phyloP scores from a whole-genome alignment of 2,888 invertebrate species.

The Phaedon cochleariae region DNA sequence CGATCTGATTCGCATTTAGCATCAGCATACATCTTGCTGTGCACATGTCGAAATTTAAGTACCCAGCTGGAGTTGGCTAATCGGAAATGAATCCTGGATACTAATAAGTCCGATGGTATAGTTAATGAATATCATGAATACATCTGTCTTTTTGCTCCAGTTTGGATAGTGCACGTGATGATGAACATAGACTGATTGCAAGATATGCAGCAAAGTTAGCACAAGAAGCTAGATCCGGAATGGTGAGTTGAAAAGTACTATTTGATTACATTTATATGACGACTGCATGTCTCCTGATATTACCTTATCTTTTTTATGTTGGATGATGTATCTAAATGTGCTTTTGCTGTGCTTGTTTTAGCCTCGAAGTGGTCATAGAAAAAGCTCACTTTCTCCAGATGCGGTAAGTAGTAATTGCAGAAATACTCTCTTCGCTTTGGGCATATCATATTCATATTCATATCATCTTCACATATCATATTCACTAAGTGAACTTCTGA shows the following conservation, averaged over 20 bases:
- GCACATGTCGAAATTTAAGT: too few species aligned
- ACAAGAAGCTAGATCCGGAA: constrained; percentile 83
- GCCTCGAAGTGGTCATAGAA: constrained; percentile 68
- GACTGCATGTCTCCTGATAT: constrained; percentile 41
- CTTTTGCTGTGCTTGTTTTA: constrained; percentile 62
- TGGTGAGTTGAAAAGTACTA: constrained; percentile 58
- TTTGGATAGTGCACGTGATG: constrained; percentile 71
- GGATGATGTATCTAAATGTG: constrained; percentile 53
- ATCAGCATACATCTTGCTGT: too few species aligned
- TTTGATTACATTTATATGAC: constrained; percentile 2
- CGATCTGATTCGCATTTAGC: too few species aligned
- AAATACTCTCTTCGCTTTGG: constrained; percentile 24
- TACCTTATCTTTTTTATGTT: constrained; percentile 39
- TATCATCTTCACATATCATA: too few species aligned
- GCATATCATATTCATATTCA: too few species aligned
- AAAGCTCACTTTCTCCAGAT: constrained; percentile 70
- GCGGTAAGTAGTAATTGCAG: constrained; percentile 63
- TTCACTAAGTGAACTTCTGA: too few species aligned
- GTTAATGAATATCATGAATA: background rate
- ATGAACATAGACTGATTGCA: constrained; percentile 96
- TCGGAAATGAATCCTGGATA: too few species aligned
- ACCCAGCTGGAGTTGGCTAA: too few species aligned
- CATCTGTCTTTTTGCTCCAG: constrained; percentile 45
- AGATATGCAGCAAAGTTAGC: constrained; percentile 95
- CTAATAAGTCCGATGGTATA: too few species aligned